Conservation (phyloP, 1,140 invertebrate genomes). For the Cydia pomonella region DNA sequence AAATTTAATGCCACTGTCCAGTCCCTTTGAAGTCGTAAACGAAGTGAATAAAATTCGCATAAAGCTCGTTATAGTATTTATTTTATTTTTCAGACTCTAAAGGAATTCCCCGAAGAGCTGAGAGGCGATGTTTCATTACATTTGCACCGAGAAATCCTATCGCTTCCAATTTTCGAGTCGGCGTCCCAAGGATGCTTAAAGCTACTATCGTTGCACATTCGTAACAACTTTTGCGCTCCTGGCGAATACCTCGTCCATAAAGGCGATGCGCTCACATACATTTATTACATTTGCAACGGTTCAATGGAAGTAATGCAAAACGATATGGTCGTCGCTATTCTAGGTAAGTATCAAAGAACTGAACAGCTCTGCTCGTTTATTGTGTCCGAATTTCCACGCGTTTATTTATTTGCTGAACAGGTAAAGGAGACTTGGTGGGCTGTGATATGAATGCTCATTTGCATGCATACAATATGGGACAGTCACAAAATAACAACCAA, state of each 20-base stretch:
- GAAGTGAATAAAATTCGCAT: constrained; percentile 35
- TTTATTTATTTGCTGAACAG: constrained; percentile 75
- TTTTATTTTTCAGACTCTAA: constrained; percentile 88
- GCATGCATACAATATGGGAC: constrained; percentile 80
- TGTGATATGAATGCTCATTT: constrained; percentile 93
- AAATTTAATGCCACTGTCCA: constrained; percentile 36
- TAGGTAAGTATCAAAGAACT: constrained; percentile 85
- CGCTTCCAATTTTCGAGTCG: constrained; percentile 95
- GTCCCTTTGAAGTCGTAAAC: constrained; percentile 40
- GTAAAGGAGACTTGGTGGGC: constrained; percentile 98
- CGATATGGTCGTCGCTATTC: constrained; percentile 98
- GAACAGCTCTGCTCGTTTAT: neutral
- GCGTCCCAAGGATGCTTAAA: constrained; percentile 96
- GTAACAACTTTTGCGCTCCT: constrained; percentile 96
- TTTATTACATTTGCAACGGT: constrained; percentile 98
- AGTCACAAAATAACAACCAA: constrained; percentile 80
- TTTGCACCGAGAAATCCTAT: constrained; percentile 96
- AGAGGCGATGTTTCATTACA: constrained; percentile 97
- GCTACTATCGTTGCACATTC: constrained; percentile 93
- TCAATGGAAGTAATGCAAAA: constrained; percentile 99
- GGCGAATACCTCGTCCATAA: constrained; percentile 98
- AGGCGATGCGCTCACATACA: constrained; percentile 97
- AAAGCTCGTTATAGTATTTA: constrained; percentile 34
- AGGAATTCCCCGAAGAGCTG: constrained; percentile 97
- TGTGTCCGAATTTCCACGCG: neutral